Conservation (phyloP, 1,140 invertebrate species). For the Megathymus violae region DNA sequence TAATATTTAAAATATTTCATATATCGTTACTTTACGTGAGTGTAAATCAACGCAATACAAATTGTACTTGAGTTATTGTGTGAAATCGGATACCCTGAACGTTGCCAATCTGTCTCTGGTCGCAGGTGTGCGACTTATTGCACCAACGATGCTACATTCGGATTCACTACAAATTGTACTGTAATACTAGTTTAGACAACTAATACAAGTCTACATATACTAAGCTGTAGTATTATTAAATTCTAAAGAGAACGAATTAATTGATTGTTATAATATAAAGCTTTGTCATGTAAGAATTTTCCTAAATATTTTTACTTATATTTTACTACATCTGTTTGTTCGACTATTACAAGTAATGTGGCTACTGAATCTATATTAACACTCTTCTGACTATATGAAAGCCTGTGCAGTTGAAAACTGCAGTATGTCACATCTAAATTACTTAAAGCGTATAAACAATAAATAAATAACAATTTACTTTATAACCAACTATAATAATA, state of each 20-base stretch:
- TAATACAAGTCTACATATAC: background rate
- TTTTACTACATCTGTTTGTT: background rate
- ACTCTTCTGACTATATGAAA: background rate
- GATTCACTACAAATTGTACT: conserved; percentile 29
- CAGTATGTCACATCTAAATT: background rate
- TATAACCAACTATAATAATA: too few species aligned
- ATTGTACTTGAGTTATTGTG: conserved; percentile 63
- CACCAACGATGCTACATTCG: conserved; percentile 36
- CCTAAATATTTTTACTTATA: background rate
- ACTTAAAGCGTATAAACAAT: too few species aligned
- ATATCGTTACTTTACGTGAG: too few species aligned
- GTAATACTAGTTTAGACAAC: conserved; percentile 8
- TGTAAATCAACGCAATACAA: too few species aligned
- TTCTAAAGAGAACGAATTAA: too few species aligned
- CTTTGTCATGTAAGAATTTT: background rate
- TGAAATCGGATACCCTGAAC: conserved; percentile 40
- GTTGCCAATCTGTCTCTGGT: conserved; percentile 48
- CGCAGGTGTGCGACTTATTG: conserved; percentile 49
- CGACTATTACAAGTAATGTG: background rate
- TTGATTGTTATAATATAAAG: too few species aligned
- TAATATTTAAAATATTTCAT: too few species aligned
- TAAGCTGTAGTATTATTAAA: too few species aligned
- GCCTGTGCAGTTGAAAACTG: background rate
- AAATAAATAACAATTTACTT: too few species aligned
- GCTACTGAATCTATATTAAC: background rate